Conservation (phyloP, 2,113 vertebrate genomes). For the Microtus oregoni region DNA sequence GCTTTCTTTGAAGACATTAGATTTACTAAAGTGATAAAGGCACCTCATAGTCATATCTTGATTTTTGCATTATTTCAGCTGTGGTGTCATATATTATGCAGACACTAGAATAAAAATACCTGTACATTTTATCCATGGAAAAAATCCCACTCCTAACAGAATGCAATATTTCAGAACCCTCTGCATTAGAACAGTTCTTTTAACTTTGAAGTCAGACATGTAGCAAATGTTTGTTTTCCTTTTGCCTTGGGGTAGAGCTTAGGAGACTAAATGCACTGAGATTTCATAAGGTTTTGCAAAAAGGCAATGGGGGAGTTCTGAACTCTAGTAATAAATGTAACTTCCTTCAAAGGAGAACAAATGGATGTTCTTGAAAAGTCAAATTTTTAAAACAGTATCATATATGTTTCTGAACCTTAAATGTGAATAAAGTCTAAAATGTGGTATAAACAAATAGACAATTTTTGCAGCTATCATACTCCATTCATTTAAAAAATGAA, state of each 20-base stretch:
- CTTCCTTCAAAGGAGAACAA: slow-evolving; percentile 33
- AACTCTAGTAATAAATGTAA: not conserved
- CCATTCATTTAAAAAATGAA: not conserved
- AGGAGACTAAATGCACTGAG: slow-evolving; percentile 22
- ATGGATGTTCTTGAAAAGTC: not conserved
- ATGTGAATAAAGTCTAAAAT: not conserved
- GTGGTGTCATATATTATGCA: not conserved
- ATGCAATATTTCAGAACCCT: slow-evolving; percentile 42
- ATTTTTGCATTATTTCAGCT: not conserved
- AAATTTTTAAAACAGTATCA: not conserved
- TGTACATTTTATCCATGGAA: not conserved
- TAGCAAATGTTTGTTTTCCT: slow-evolving; percentile 1
- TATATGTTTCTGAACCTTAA: not conserved
- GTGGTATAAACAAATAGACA: not conserved
- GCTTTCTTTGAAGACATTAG: not conserved
- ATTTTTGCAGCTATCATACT: not conserved
- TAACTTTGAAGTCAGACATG: not conserved
- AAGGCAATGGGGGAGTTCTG: not conserved
- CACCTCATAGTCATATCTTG: not conserved
- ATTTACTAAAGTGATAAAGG: not conserved
- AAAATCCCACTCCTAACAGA: not conserved
- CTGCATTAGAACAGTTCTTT: slow-evolving; percentile 17
- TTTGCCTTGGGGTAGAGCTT: not conserved
- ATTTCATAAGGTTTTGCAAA: slow-evolving; percentile 21
- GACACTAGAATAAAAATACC: not conserved